Base-by-base conservation (phyloP, 2,888 invertebrate species). In the Andrena marginata region DNA sequence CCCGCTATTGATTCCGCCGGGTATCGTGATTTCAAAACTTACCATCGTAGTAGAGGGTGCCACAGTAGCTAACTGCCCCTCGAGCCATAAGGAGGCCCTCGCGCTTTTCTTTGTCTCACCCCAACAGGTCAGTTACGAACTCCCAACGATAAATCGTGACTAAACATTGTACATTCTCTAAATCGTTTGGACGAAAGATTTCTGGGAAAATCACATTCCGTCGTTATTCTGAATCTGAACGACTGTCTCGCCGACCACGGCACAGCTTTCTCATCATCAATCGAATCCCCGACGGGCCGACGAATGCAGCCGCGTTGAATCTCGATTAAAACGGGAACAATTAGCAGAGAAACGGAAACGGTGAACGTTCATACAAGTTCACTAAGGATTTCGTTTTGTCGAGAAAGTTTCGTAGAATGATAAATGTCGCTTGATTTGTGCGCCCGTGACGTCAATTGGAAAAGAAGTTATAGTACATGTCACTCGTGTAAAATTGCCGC, bases 61-160 rank as follows among this genome's bases (percentile, higher is more conserved):
- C 91, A 93, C 92, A 92, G 93, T 93, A 91, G 92, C 89, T 80
- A 89, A 90, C 89, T 88, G 90, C 89, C 90, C 90, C 89, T 93
- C 91, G 92, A 89, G 88, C 91, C 89, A 90, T 89, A 89, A 92
- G 92, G 91, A 92, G 89, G 86, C 87, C 90, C 89, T 91, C 88
- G 90, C 89, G 90, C 90, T 84, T 91, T 87, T 88, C 88, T 88
- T 90, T 86, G 82, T 87, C 85, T 89, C 84, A 78, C 88, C 89
- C 90, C 91, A 87, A 89, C 91, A 93, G 93, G 93, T 93, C 92
- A 93, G 93, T 92, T 85, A 81, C 64, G 83, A 85, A 60, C 33
- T 82, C 59, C 20, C 56, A 54, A 82, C 64, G 74, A 77, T 80
- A 65, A 29, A 73, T 77, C 56, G 33, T 77, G 63, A 72, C 70